These are phyloP conservation scores for Pheucticus melanocephalus DNA, from an alignment of 2,113 vertebrate species.

Conservation along the genomic window DNA sequence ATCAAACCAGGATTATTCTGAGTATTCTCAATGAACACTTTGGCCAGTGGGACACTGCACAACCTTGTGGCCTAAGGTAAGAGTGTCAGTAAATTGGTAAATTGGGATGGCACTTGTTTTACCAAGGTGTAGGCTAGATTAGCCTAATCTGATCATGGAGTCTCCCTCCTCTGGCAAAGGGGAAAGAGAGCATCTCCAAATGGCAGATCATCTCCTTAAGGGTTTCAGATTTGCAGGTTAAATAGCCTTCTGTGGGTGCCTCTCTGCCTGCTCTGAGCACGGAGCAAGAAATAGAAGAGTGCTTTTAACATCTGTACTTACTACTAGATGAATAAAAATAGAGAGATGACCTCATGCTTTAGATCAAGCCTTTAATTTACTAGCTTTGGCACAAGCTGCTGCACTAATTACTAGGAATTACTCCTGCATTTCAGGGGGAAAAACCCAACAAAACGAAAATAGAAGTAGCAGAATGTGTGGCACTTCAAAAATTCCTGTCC, in stretches of 20 bases:
- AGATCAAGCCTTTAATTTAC: background rate
- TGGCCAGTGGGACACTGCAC: background rate
- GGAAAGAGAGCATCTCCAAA: background rate
- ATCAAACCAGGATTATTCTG: background rate
- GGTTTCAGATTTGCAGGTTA: background rate
- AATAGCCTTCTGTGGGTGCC: background rate
- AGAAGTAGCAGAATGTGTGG: background rate
- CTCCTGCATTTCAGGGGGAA: background rate
- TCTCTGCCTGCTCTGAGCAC: background rate
- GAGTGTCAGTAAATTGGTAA: background rate
- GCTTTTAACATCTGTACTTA: background rate
- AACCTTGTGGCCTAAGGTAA: background rate
- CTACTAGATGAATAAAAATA: background rate
- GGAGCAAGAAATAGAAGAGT: background rate
- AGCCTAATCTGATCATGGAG: background rate
- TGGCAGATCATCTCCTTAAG: background rate
- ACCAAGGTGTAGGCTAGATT: background rate
- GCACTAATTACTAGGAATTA: background rate
- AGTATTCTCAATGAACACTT: background rate
- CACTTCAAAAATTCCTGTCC: background rate
- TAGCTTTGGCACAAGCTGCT: background rate
- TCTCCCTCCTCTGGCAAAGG: background rate
- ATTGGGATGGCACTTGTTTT: background rate
- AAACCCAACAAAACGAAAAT: background rate
- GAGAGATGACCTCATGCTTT: background rate